Evolutionary conservation across 2,888 invertebrate species (phyloP).

Genomic region (Agrilus mali): DNA sequence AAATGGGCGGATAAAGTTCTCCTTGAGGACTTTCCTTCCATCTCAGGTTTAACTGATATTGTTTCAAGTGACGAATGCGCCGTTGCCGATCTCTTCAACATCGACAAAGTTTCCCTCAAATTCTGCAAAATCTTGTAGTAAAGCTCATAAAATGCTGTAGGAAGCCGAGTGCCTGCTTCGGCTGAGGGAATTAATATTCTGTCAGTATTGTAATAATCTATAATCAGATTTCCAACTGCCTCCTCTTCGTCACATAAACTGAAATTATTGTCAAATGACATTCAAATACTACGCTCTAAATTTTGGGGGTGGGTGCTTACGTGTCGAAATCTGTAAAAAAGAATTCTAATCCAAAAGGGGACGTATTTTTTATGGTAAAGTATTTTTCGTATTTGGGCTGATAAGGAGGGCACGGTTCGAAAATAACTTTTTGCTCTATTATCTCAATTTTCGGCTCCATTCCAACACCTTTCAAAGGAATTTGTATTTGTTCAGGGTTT

Average conservation of each 20-base stretch:
- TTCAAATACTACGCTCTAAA: not conserved
- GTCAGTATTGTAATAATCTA: conserved; percentile 28
- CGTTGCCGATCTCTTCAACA: not conserved
- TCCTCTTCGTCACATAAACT: conserved; percentile 29
- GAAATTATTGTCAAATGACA: conserved; percentile 7
- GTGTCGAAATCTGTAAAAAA: conserved; percentile 54
- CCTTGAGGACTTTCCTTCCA: too few species aligned
- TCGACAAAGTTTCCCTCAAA: conserved; percentile 8
- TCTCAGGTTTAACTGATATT: too few species aligned
- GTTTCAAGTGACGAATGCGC: too few species aligned
- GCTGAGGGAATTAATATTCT: conserved; percentile 31
- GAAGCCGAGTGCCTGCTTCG: conserved; percentile 25
- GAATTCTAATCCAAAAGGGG: conserved; percentile 52
- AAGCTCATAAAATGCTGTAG: conserved; percentile 21
- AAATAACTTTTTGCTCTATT: conserved; percentile 39
- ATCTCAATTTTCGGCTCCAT: conserved; percentile 41
- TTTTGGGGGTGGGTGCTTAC: conserved; percentile 30
- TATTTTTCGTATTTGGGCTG: conserved; percentile 42
- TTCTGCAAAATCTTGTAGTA: conserved; percentile 23
- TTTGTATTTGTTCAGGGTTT: conserved; percentile 36
- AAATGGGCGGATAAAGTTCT: too few species aligned
- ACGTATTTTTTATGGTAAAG: conserved; percentile 50
- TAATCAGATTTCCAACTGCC: conserved; percentile 23
- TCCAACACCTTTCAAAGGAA: conserved; percentile 41
- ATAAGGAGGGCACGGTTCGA: conserved; percentile 52